Base-by-base conservation (phyloP, 2,797 vertebrate species). In the Amazonetta brasiliensis region DNA sequence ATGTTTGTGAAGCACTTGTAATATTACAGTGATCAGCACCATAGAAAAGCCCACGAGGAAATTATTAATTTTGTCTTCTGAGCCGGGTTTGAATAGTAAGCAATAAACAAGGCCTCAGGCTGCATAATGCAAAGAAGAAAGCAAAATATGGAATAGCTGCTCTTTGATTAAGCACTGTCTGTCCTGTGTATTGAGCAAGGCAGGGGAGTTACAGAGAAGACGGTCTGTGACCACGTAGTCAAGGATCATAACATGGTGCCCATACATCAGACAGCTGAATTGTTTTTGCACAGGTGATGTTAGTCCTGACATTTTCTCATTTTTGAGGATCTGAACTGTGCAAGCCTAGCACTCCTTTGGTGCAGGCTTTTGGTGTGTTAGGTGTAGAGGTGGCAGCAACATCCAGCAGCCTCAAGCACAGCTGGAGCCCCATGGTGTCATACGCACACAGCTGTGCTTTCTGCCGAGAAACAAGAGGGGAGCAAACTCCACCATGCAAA, bases 21-120 rank as follows among this genome's bases (percentile, higher is more conserved):
- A 59, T 91, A 87, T 72, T 95, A 41, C 39, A 78, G 89, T 89
- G 92, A 96, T 96, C 92, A 83, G 89, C 82, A 86, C 68, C 94
- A 66, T 72, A 89, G 91, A 97, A 90, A 94, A 92, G 73, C 89
- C 94, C 92, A 91, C 28, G 43, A 97, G 96, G 95, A 97, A 94
- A 96, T 97, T 95, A 96, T 66, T 95, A 95, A 96, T 97, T 95
- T 96, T 95, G 90, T 94, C 90, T 94, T 92, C 80, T 22, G 92
- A 92, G 62, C 68, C 87, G 72, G 37, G 66, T 94, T 89, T 95
- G 93, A 94, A 95, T 95, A 83, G 90, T 94, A 94, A 83, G 93
- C 94, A 96, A 94, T 96, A 96, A 96, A 89, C 82, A 92, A 89
- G 89, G 87, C 93, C 75, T 95, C 12, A 3, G 69, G 89, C 94